phyloP scores from a whole-genome alignment of 2,113 vertebrate species.

The Tiliqua scincoides region DNA sequence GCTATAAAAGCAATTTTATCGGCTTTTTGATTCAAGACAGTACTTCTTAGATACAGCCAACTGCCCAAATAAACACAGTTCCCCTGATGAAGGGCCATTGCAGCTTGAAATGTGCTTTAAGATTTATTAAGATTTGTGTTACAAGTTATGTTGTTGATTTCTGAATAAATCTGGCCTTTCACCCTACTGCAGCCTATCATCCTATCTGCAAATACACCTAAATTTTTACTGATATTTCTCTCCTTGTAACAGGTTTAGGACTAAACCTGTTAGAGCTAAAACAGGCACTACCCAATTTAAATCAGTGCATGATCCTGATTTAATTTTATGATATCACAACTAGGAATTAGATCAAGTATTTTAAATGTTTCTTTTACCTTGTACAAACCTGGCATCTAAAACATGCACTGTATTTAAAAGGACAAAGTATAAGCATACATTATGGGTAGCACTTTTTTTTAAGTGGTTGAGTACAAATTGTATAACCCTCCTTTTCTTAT shows the following conservation, averaged over 20 bases:
- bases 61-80: too few species aligned
- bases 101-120: background rate
- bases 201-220: too few species aligned
- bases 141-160: background rate
- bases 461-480: background rate
- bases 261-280: background rate
- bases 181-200: background rate
- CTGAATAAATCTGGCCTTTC: background rate
- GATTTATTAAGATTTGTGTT: background rate
- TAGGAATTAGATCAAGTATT: conserved; percentile 36
- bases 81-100: background rate
- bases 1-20: background rate
- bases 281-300: conserved; percentile 24
- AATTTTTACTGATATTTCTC: background rate
- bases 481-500: background rate
- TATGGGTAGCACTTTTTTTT: conserved; percentile 29
- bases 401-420: conserved; percentile 33
- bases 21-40: too few species aligned
- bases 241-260: background rate
- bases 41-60: too few species aligned
- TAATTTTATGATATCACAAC: conserved; percentile 30
- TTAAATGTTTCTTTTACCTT: conserved; percentile 34
- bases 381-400: conserved; percentile 7
- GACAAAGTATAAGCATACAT: background rate
- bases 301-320: conserved; percentile 19